A percentile compares a stretch with the other conserved stretches of the same genome.
phyloP scores from a whole-genome alignment of 1,140 invertebrate species.

The Diplogasteroides magnus region DNA sequence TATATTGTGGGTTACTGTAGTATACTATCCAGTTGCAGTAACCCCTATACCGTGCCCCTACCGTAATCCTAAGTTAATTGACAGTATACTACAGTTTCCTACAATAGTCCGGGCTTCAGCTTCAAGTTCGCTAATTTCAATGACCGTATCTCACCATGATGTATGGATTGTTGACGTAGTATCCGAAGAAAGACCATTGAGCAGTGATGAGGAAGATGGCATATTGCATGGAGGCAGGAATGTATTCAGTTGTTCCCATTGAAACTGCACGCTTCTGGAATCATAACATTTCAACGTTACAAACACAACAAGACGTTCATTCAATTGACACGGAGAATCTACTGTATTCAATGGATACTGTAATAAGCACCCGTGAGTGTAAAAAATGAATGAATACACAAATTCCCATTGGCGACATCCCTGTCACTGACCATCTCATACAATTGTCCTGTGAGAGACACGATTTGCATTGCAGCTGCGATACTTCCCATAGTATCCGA shows the following conservation, averaged over 20 bases:
- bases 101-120: neutral
- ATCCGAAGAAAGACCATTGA: conserved; percentile 49
- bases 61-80: conserved; percentile 5
- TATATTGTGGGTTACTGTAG: too few relatives aligned
- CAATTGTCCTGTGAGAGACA: conserved; percentile 45
- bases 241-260: conserved; percentile 48
- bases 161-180: conserved; percentile 41
- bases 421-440: conserved; percentile 46
- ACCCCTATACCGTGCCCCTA: too few relatives aligned
- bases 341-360: conserved; percentile 4
- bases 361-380: neutral
- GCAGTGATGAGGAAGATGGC: conserved; percentile 45
- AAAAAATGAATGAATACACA: conserved; percentile 1
- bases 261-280: conserved; percentile 46
- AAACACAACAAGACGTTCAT: too few relatives aligned
- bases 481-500: conserved; percentile 47
- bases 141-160: conserved; percentile 36
- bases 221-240: conserved; percentile 49
- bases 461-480: conserved; percentile 49
- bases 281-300: neutral
- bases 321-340: neutral
- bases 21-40: too few relatives aligned
- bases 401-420: neutral
- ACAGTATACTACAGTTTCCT: neutral
- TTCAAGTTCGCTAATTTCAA: neutral